Percentiles rank a stretch among this genome's conserved stretches.
These are phyloP conservation scores for Aquatica leii DNA, from an alignment of 2,888 invertebrate species.

Conservation along the genomic window DNA sequence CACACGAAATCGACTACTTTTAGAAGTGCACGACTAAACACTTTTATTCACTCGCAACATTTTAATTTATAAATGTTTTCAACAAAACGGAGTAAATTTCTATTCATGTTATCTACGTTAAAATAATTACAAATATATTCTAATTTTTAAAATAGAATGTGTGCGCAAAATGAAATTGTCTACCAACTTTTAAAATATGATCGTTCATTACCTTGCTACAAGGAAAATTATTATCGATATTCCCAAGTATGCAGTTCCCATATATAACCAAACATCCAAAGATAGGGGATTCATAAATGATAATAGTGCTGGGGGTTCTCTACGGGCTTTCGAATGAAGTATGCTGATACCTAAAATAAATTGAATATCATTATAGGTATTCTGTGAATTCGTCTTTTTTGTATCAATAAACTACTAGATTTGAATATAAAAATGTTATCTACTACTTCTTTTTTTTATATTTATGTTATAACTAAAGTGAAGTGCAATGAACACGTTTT, in stretches of 20 bases:
- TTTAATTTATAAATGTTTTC: background rate
- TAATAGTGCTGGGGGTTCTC: constrained; percentile 82
- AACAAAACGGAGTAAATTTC: too few species aligned
- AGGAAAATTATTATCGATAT: constrained; percentile 84
- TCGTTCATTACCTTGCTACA: constrained; percentile 65
- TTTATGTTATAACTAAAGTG: background rate
- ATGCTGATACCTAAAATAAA: constrained; percentile 77
- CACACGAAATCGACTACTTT: constrained; percentile 8
- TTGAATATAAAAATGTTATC: constrained; percentile 8
- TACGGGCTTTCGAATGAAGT: constrained; percentile 80
- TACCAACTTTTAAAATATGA: constrained; percentile 24
- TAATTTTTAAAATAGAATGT: background rate
- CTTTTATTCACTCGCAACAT: background rate
- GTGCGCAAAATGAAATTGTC: constrained; percentile 18
- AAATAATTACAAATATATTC: background rate
- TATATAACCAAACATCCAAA: constrained; percentile 88
- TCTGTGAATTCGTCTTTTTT: constrained; percentile 10
- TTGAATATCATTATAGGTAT: constrained; percentile 12
- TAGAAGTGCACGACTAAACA: constrained; percentile 9
- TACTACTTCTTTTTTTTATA: background rate
- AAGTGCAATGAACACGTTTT: too few species aligned
- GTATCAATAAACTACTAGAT: constrained; percentile 6
- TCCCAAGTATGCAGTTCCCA: constrained; percentile 84
- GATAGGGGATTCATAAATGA: constrained; percentile 90
- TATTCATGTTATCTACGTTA: too few species aligned